Evolutionary conservation across 1,140 invertebrate species (phyloP).

Genomic region (Nylanderia fulva): DNA sequence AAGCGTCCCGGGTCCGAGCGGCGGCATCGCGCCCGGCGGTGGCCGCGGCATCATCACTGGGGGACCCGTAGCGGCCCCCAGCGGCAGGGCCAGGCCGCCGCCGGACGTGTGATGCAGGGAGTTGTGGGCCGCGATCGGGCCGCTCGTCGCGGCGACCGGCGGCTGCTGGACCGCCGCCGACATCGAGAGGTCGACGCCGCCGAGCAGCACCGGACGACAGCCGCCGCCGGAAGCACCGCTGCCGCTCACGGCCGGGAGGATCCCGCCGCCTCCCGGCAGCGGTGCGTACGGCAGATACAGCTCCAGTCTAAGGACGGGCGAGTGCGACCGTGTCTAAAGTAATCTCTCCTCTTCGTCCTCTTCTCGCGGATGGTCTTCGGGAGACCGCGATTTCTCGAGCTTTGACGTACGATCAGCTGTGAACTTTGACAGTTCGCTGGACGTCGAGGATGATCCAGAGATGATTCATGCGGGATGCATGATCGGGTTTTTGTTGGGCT

Average conservation of each 20-base stretch:
- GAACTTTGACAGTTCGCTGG: neutral
- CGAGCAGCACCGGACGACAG: constrained; percentile 77
- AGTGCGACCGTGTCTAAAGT: no score
- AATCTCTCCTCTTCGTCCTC: no score
- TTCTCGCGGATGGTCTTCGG: no score
- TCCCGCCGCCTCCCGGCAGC: constrained; percentile 84
- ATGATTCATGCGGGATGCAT: neutral
- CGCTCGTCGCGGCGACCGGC: constrained; percentile 36
- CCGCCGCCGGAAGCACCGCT: constrained; percentile 73
- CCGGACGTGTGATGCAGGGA: constrained; percentile 73
- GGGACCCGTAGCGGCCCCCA: constrained; percentile 77
- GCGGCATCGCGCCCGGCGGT: constrained; percentile 81
- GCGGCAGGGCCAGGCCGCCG: constrained; percentile 82
- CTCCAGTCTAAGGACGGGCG: constrained; percentile 82
- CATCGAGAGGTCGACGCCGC: constrained; percentile 84
- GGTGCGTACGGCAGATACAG: constrained; percentile 85
- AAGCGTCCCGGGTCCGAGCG: constrained; percentile 78
- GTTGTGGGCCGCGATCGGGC: constrained; percentile 75
- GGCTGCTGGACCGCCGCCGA: constrained; percentile 80
- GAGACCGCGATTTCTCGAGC: no score
- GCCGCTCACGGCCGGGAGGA: constrained; percentile 84
- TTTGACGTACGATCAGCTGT: neutral
- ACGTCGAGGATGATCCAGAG: neutral
- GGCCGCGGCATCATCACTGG: constrained; percentile 87
- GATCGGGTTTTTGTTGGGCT: neutral